Base-by-base conservation (phyloP, 64 coral and sea anemone species). In the Montipora capricornis region DNA sequence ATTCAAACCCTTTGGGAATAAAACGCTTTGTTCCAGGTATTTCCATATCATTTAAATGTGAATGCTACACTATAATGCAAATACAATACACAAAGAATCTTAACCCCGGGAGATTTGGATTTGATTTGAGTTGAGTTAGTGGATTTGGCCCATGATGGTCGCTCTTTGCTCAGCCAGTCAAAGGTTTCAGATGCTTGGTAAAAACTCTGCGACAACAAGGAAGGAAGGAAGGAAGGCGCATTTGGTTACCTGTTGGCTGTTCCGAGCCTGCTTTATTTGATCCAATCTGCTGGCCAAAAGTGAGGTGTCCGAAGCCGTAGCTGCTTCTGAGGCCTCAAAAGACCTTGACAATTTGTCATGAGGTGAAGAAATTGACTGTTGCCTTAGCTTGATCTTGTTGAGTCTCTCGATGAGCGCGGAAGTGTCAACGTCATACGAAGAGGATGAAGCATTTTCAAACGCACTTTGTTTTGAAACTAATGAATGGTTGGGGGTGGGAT, bases 391-490 rank as follows among this genome's bases (percentile, higher is more conserved):
- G 49, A 93, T 93, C 17, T 60, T 87, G 44, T 93, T 93, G 49
- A 93, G 73, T 87, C 92, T 93, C 20, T 80, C 67, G 58, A 93
- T 93, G 5, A 93, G 82, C 45, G 85, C 84, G 44, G 66, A 93
- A n/a, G 81, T 76, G 11, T 85, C 74, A 20, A 92, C 75, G 6
- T 92, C 81, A 53, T 68, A 37, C 19, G 45, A 77, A 20, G 80
- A 19, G 6, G 82, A 85, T 24, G 66, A 49, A n/a, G 29, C 20
- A 60, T 61, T 81, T 62, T 81, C 16, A 50, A 49, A 69, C 14
- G 81, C 2, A 6, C 10, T 47, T 48, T 84, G 11, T 68, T 44
- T 46, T 3, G 8, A 6, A n/a, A 47, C 7, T 47, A 14, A 20
- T 1, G 51, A 45, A 20, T 15, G 48, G 4, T 76, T 76, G 70